These are phyloP conservation scores for Adelosebastes latens DNA, from an alignment of 2,797 vertebrate genomes.

Conservation along the genomic window DNA sequence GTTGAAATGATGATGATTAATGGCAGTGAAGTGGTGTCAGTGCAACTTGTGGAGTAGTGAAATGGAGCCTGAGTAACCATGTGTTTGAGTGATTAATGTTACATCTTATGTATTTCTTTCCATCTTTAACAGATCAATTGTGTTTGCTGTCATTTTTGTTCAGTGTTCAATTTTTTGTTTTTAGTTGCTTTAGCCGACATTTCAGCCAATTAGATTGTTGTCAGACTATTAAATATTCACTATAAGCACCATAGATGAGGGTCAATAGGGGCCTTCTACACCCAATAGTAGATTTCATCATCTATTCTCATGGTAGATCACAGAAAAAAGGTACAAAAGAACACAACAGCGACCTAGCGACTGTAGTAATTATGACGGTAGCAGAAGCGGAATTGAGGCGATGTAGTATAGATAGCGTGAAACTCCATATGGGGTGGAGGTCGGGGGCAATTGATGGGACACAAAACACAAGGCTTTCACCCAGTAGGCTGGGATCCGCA, in stretches of 20 bases:
- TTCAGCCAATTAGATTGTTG: neutral
- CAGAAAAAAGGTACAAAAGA: neutral
- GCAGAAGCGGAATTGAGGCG: neutral
- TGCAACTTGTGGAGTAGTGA: neutral
- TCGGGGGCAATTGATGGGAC: neutral
- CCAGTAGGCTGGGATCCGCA: no score
- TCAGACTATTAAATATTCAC: neutral
- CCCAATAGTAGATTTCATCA: neutral
- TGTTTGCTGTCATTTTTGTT: neutral
- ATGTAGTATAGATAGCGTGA: neutral
- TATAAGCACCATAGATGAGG: neutral
- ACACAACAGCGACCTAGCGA: neutral
- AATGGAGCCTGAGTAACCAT: slow-evolving; percentile 8
- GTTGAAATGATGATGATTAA: slow-evolving; percentile 46
- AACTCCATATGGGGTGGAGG: neutral
- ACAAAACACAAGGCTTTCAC: neutral
- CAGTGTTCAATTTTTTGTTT: neutral
- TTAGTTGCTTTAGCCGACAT: neutral
- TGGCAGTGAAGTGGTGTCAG: slow-evolving; percentile 34
- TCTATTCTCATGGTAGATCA: neutral
- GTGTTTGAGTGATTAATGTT: slow-evolving; percentile 10
- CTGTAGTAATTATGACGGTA: neutral
- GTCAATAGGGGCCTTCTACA: neutral
- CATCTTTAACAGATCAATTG: neutral
- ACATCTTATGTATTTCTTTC: neutral